Evolutionary conservation across 2,888 invertebrate genomes (phyloP), one percentile per base, ranked within the genome.

Genomic region (Arrhopalites spinosus): DNA sequence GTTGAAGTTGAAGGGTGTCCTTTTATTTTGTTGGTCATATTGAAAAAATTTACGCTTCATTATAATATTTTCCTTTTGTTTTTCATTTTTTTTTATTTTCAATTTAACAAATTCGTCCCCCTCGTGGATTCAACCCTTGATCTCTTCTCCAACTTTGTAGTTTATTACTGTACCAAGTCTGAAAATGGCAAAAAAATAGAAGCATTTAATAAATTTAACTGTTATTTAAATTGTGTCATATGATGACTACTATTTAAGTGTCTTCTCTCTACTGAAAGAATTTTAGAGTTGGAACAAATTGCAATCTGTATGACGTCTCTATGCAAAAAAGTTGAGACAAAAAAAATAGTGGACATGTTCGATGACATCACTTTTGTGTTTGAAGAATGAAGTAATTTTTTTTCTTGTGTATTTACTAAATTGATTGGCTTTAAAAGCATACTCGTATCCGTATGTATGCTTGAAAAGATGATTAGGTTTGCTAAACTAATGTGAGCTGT

Each of bases 71-170:
- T 45, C 15, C 15, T 45, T 45, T 45, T 45, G 7, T 7, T 45
- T 45, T 45, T 45, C 3, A n/a, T 64, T 64, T 11, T 13, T 30
- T 64, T 29, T 29, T 27, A 29, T 66, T 36, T 66, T 66, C 3
- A 64, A 64, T 78, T 80, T 73, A 82, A 77, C 81, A 82, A 73
- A 82, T 78, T 68, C 82, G 78, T 71, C 78, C 79, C 50, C 81
- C 78, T 64, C 79, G 74, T 56, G 81, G 81, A 75, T 80, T 81
- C 27, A 86, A 83, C 17, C 86, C 86, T 79, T 86, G 86, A 76
- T 86, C 86, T 80, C 86, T 85, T 79, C 86, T 84, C 85, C 85
- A 85, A 43, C 85, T 84, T 11, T 85, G 85, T 80, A 86, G 78
- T 75, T 86, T 83, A 47, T 85, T 83, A 15, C 83, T 83, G 80